These are phyloP conservation scores for Anguilla marmorata DNA, from an alignment of 2,797 vertebrate species.

Conservation along the genomic window DNA sequence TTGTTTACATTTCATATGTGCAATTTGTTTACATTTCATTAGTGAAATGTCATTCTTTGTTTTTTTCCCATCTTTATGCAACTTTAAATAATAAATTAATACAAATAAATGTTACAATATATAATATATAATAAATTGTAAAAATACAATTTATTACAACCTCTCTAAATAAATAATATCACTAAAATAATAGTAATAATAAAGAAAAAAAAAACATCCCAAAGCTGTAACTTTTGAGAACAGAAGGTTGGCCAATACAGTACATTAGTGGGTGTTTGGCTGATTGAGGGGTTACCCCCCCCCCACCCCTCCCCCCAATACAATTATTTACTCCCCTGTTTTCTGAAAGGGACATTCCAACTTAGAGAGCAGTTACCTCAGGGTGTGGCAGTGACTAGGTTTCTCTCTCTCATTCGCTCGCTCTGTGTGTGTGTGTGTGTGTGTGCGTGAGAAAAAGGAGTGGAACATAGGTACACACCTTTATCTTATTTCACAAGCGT, in stretches of 20 bases:
- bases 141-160: no score
- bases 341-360: constrained; percentile 9
- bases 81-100: background rate
- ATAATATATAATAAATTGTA: background rate
- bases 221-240: background rate
- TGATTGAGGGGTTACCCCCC: background rate
- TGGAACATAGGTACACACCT: background rate
- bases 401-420: background rate
- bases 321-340: background rate
- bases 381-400: background rate
- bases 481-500: background rate
- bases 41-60: background rate
- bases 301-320: background rate
- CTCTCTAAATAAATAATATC: background rate
- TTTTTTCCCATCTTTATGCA: background rate
- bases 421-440: background rate
- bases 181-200: background rate
- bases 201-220: background rate
- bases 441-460: background rate
- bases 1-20: background rate
- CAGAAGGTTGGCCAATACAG: background rate
- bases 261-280: background rate
- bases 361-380: background rate
- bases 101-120: background rate
- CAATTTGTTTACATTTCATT: background rate